Evolutionary conservation across 64 coral and sea anemone genomes (phyloP), one percentile per base, ranked within the genome.

Genomic region (Stichodactyla mertensii): DNA sequence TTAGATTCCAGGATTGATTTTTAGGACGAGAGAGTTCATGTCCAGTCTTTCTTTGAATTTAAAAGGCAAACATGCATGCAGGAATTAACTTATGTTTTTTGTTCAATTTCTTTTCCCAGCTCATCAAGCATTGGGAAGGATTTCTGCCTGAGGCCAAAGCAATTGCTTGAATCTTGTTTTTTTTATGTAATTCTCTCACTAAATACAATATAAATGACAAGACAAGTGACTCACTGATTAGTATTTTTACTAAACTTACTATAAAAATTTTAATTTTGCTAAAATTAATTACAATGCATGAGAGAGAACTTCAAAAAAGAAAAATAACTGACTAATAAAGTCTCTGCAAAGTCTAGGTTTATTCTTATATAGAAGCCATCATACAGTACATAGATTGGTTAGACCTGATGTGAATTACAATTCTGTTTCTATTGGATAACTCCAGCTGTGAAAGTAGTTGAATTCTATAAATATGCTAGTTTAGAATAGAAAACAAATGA

Each of bases 141-240:
- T 99, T 95, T 56, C 83, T 99, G 16, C 97, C 97, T 10, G 97
- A 99, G 60, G 97, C 97, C n/a, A 99, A 99, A 61, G 97, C 93
- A 36, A 99, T 99, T 55, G 97, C 97, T 56, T 99, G 70, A 89
- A 45, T 22, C 16, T 16, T 31, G 24, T 31, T 58, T 67, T 77
- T 36, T 89, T 14, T 15, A 58, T 24, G 26, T 31, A 51, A 53
- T 69, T 69, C 57, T 22, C 61, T 16, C 52, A 20, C 45, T 36
- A 74, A 69, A 69, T 74, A 31, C 69, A 74, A 74, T 10, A 12
- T 74, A 74, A 31, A 74, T 31, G 26, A 74, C 69, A 74, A 36
- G 9, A 74, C 24, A 2, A 74, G 8, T 26, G 10, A 8, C 1
- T 28, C 1, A 31, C 23, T 31, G 11, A 28, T 74, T 31, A 31